These are phyloP conservation scores for Ciconia maguari DNA, from an alignment of 2,113 vertebrate species.

Conservation along the genomic window DNA sequence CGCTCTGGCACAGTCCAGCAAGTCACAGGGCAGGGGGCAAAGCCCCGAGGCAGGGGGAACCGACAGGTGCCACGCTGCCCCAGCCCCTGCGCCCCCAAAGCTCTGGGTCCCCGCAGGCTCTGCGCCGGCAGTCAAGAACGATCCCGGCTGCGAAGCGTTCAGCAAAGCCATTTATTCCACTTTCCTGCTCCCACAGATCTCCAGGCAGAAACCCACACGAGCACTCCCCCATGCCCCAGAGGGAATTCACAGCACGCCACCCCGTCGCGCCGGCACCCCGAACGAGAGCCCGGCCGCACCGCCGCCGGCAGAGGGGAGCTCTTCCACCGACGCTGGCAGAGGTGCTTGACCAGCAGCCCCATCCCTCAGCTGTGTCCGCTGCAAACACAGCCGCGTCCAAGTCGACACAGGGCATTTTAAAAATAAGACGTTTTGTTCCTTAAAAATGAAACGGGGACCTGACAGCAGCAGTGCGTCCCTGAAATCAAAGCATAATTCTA, in stretches of 20 bases:
- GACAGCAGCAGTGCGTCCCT: background rate
- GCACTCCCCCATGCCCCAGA: background rate
- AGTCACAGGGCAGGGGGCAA: too few relatives aligned
- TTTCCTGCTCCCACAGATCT: conserved; percentile 52
- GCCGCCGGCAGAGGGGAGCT: background rate
- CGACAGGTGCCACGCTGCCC: fast-evolving
- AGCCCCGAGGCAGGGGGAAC: background rate
- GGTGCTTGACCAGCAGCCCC: background rate
- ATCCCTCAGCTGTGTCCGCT: background rate
- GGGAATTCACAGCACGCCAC: background rate
- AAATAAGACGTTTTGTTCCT: background rate
- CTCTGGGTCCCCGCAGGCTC: fast-evolving
- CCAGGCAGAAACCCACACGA: background rate
- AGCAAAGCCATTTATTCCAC: conserved; percentile 69
- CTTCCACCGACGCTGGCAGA: background rate
- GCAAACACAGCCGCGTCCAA: background rate
- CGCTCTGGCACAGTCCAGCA: fast-evolving
- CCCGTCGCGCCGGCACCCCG: fast-evolving
- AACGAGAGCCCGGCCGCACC: fast-evolving
- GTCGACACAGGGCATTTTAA: background rate
- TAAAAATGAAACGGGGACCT: background rate
- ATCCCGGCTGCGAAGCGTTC: background rate
- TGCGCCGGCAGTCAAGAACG: background rate
- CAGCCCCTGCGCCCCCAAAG: background rate
- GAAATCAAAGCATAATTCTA: conserved; percentile 14